A percentile compares a stretch with the other conserved stretches of the same genome.
Evolutionary conservation across 1,140 invertebrate species (phyloP).

Genomic region (Paraescarpia echinospica): DNA sequence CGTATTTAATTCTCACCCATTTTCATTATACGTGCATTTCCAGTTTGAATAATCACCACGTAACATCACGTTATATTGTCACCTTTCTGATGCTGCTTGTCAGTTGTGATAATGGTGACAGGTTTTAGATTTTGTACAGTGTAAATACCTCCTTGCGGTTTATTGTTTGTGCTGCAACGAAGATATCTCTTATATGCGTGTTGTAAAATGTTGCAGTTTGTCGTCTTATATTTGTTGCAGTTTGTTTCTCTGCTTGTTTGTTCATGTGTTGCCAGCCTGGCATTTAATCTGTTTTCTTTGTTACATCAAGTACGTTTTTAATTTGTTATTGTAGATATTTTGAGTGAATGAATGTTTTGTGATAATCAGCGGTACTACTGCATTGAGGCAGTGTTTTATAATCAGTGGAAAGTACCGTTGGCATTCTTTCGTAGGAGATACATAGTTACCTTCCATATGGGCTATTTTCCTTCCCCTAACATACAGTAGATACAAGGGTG

Average conservation of each 20-base stretch:
- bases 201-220: not conserved
- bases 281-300: constrained; percentile 1
- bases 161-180: not conserved
- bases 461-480: not conserved
- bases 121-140: not conserved
- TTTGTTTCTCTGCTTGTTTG: not conserved
- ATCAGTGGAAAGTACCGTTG: not conserved
- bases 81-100: not conserved
- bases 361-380: not conserved
- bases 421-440: not conserved
- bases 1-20: not conserved
- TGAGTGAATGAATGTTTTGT: not conserved
- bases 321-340: not conserved
- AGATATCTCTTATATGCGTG: not conserved
- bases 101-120: not conserved
- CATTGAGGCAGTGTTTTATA: not conserved
- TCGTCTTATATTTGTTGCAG: not conserved
- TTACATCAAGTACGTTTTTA: not conserved
- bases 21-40: too few species aligned
- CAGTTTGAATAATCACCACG: too few species aligned
- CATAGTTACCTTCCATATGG: not conserved
- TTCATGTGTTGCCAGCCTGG: not conserved
- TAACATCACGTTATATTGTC: not conserved
- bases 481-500: not conserved
- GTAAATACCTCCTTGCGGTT: not conserved